Conservation (phyloP, 2,113 vertebrate species). For the Pantherophis guttatus region DNA sequence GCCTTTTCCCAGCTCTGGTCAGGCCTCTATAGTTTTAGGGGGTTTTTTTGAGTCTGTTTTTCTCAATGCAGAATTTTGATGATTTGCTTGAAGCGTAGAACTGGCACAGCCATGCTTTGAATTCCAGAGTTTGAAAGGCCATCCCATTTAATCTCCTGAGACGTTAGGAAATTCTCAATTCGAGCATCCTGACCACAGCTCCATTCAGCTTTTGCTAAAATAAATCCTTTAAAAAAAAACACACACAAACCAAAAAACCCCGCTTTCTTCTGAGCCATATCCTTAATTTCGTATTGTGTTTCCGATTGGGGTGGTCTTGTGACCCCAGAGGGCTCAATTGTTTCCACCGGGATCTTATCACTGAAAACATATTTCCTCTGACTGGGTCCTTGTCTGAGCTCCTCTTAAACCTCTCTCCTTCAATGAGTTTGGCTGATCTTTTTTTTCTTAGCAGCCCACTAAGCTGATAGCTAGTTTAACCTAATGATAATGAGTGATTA, state of each 20-base stretch:
- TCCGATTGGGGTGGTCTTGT: not conserved
- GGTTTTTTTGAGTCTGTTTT: not conserved
- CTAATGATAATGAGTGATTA: not conserved
- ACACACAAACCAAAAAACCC: not conserved
- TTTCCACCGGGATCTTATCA: not conserved
- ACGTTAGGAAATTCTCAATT: not conserved
- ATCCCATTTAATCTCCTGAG: not conserved
- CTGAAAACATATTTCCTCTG: not conserved
- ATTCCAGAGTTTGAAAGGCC: not conserved
- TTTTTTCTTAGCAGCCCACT: not conserved
- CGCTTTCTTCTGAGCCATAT: not conserved
- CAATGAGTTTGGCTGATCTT: not conserved
- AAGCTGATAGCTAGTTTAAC: not conserved
- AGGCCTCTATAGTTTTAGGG: not conserved
- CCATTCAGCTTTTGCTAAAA: not conserved
- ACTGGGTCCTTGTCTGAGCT: not conserved
- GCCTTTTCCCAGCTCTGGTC: not conserved
- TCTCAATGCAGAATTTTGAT: not conserved
- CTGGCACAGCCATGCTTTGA: not conserved
- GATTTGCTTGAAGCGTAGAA: not conserved
- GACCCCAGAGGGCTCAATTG: not conserved
- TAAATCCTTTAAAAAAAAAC: not conserved
- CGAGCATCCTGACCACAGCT: not conserved
- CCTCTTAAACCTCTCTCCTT: not conserved
- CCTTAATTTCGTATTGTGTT: not conserved